Evolutionary conservation across 2,888 invertebrate species (phyloP).

Genomic region (Salpingus planirostris): DNA sequence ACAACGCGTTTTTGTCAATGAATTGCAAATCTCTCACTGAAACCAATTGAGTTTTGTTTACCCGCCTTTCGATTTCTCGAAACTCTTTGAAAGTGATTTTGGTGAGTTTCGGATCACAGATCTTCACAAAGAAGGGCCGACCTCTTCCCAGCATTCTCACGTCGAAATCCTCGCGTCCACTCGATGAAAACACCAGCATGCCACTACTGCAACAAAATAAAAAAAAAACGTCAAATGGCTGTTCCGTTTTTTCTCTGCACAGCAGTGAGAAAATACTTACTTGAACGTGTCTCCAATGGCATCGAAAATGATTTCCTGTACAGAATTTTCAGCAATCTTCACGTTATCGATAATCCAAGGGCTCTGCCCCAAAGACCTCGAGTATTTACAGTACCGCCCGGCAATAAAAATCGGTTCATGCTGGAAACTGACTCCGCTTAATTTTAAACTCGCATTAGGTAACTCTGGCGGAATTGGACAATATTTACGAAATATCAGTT

Average conservation of each 20-base stretch:
- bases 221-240: too few species aligned
- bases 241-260: slow-evolving; percentile 1
- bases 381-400: slow-evolving; percentile 76
- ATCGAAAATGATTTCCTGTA: slow-evolving; percentile 79
- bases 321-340: slow-evolving; percentile 74
- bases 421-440: slow-evolving; percentile 46
- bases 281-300: slow-evolving; percentile 53
- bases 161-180: slow-evolving; percentile 96
- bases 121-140: slow-evolving; percentile 87
- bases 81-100: slow-evolving; percentile 46
- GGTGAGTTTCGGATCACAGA: slow-evolving; percentile 56
- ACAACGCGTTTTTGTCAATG: slow-evolving; percentile 42
- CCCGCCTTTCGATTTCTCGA: slow-evolving; percentile 47
- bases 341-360: slow-evolving; percentile 85
- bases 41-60: slow-evolving; percentile 48
- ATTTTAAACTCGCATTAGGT: slow-evolving; percentile 39
- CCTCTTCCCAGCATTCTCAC: slow-evolving; percentile 88
- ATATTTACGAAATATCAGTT: slow-evolving; percentile 44
- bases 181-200: slow-evolving; percentile 66
- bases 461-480: slow-evolving; percentile 47
- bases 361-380: slow-evolving; percentile 80
- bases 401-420: slow-evolving; percentile 58
- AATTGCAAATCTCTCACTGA: slow-evolving; percentile 57
- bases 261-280: slow-evolving; percentile 38
- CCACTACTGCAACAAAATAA: slow-evolving; percentile 9